Conservation (phyloP, 2,888 invertebrate genomes). For the Heliconius aoede region DNA sequence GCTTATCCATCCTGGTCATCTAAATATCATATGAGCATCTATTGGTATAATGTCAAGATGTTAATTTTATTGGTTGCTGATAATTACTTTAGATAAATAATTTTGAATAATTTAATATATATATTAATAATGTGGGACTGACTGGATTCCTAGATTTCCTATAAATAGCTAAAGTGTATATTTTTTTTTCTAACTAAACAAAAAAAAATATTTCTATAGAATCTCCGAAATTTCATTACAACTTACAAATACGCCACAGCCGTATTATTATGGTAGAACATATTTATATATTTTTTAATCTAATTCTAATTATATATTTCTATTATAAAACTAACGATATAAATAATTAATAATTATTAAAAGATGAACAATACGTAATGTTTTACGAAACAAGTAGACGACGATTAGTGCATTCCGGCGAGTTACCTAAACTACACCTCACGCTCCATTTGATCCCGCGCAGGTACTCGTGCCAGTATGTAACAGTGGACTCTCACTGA, state of each 20-base stretch:
- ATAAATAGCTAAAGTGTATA: neutral
- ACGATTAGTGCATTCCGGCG: constrained; percentile 48
- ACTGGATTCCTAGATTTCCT: neutral
- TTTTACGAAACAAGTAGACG: constrained; percentile 48
- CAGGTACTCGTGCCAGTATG: neutral
- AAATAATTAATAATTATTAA: constrained; percentile 11
- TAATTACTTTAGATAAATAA: constrained; percentile 23
- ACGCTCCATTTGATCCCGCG: constrained; percentile 32
- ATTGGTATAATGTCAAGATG: constrained; percentile 32
- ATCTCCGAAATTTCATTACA: neutral
- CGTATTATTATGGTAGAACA: neutral
- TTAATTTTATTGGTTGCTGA: neutral
- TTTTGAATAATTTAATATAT: neutral
- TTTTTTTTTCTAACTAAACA: no score
- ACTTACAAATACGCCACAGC: neutral
- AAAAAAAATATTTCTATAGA: neutral
- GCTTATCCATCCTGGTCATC: constrained; percentile 23
- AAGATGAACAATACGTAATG: constrained; percentile 42
- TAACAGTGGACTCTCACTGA: constrained; percentile 6
- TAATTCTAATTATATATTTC: neutral
- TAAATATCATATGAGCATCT: constrained; percentile 20
- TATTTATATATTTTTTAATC: neutral
- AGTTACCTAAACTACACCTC: constrained; percentile 37
- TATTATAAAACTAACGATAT: constrained; percentile 1
- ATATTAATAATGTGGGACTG: neutral